phyloP scores from a whole-genome alignment of 2,797 vertebrate species.

The Lindbergichthys nudifrons region DNA sequence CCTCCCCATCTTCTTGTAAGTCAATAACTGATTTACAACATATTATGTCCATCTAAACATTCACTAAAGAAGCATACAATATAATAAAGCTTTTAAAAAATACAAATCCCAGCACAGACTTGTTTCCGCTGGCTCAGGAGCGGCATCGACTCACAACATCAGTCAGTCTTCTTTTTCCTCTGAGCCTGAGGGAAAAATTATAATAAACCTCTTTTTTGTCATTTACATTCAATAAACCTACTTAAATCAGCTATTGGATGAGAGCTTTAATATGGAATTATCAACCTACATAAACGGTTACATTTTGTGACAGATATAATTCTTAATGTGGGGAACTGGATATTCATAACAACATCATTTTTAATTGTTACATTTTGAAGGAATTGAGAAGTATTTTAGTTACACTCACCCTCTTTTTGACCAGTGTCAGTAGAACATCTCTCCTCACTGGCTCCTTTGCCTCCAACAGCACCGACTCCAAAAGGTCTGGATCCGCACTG shows the following conservation, averaged over 20 bases:
- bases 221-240: neutral
- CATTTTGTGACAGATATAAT: neutral
- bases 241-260: neutral
- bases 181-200: constrained; percentile 3
- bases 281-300: neutral
- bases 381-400: neutral
- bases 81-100: neutral
- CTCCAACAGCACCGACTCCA: constrained; percentile 13
- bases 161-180: constrained; percentile 8
- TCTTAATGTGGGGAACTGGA: neutral
- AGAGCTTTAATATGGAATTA: neutral
- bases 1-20: neutral
- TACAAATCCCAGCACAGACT: constrained; percentile 6
- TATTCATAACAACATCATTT: neutral
- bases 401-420: neutral
- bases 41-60: constrained; percentile 1
- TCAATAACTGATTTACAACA: neutral
- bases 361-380: neutral
- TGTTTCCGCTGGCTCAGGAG: constrained; percentile 1
- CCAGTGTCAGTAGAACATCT: constrained; percentile 14
- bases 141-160: neutral
- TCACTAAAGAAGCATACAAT: neutral
- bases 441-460: constrained; percentile 12
- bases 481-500: neutral
- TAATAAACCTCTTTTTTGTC: neutral